Evolutionary conservation across 2,888 invertebrate genomes (phyloP).

Genomic region (Oxycera nigricornis): DNA sequence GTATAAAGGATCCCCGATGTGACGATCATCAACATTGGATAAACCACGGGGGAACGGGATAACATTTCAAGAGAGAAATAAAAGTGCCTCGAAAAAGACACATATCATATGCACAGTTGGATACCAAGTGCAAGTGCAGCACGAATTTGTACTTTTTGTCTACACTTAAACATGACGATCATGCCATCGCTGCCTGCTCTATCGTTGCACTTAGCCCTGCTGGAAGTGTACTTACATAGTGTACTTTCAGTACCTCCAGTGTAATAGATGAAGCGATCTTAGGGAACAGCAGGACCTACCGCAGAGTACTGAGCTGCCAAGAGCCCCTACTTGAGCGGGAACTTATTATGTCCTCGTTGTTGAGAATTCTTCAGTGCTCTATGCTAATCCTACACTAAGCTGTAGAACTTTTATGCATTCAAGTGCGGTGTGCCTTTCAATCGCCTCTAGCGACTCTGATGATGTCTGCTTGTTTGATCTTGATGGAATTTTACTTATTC

Average conservation of each 20-base stretch:
- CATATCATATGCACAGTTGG: slow-evolving; percentile 15
- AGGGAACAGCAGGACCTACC: slow-evolving; percentile 3
- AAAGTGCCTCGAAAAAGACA: background rate
- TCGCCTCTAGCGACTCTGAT: background rate
- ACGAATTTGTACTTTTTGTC: slow-evolving; percentile 21
- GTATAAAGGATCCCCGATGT: background rate
- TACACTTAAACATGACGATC: background rate
- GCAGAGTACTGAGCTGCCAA: background rate
- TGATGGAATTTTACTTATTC: background rate
- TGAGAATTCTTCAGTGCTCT: background rate
- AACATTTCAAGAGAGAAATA: background rate
- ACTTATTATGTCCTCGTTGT: slow-evolving; percentile 3
- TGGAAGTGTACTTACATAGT: slow-evolving; percentile 9
- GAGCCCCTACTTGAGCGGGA: background rate
- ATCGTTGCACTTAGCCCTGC: background rate
- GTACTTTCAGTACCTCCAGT: background rate
- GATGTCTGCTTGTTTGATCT: background rate
- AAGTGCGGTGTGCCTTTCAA: slow-evolving; percentile 4
- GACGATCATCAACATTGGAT: slow-evolving; percentile 8
- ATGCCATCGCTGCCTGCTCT: slow-evolving; percentile 7
- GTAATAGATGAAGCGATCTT: slow-evolving; percentile 7
- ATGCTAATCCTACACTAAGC: background rate
- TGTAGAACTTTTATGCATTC: background rate
- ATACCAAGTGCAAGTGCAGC: slow-evolving; percentile 23
- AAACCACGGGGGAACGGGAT: background rate